Evolutionary conservation across 2,888 invertebrate species (phyloP).

Genomic region (Mechanitis messenoides): DNA sequence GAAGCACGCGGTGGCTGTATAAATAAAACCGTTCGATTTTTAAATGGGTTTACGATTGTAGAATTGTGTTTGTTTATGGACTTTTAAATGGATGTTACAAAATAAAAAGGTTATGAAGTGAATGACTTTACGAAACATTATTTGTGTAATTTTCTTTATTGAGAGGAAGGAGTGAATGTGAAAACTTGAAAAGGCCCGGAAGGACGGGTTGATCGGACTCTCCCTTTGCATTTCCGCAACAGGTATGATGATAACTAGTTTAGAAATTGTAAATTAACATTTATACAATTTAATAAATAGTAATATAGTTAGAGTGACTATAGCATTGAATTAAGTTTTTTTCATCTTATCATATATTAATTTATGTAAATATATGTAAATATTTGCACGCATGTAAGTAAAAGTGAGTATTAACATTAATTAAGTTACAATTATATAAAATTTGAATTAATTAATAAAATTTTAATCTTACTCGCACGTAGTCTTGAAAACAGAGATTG

Average conservation of each 20-base stretch:
- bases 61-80: background rate
- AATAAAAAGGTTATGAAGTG: background rate
- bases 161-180: constrained; percentile 49
- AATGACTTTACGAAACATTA: constrained; percentile 3
- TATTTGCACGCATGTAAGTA: background rate
- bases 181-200: constrained; percentile 55
- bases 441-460: too few species aligned
- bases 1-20: constrained; percentile 40
- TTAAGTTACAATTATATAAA: background rate
- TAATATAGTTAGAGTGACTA: background rate
- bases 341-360: background rate
- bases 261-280: constrained; percentile 16
- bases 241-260: constrained; percentile 44
- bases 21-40: constrained; percentile 27
- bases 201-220: constrained; percentile 48
- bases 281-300: background rate
- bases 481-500: too few species aligned
- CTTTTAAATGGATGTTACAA: constrained; percentile 5
- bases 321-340: background rate
- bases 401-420: background rate
- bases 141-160: constrained; percentile 18
- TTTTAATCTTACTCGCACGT: too few species aligned
- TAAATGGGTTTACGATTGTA: constrained; percentile 17
- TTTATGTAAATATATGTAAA: constrained; percentile 4
- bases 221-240: constrained; percentile 52